A percentile compares a stretch with the other conserved stretches of the same genome.
Conservation (phyloP, 2,113 vertebrate genomes). For the Zapornia atra region DNA sequence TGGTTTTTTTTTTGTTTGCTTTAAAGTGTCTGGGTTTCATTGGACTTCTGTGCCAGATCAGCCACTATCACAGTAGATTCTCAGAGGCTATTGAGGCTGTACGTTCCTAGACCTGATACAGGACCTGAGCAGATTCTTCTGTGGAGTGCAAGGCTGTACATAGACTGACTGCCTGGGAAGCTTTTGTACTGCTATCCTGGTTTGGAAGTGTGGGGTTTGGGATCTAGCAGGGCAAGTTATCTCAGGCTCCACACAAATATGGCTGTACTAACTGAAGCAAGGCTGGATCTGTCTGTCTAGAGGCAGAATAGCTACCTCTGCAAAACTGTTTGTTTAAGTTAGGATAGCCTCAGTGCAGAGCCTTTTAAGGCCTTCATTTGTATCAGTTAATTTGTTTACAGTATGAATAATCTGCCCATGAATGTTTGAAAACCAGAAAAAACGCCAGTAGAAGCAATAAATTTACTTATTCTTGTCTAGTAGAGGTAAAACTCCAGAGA, state of each 20-base stretch:
- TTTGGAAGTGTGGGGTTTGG: neutral
- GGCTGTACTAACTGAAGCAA: neutral
- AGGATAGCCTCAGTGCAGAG: neutral
- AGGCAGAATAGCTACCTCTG: neutral
- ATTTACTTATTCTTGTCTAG: neutral
- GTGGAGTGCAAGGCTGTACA: neutral
- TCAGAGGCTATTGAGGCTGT: neutral
- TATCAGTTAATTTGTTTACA: neutral
- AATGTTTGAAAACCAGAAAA: neutral
- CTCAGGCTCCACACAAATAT: rapidly evolving
- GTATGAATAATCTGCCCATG: neutral
- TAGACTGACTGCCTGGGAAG: neutral
- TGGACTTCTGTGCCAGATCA: neutral
- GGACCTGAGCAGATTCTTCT: neutral
- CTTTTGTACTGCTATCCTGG: neutral
- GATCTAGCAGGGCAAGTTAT: neutral
- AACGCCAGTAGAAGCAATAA: neutral
- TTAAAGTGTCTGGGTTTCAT: neutral
- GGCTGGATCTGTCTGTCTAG: neutral
- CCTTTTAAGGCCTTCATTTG: neutral
- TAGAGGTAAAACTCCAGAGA: neutral
- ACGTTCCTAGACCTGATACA: neutral
- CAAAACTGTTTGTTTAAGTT: neutral
- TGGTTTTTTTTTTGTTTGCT: too few relatives aligned
- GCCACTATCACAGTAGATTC: neutral